Evolutionary conservation across 2,797 vertebrate genomes (phyloP).

Genomic region (Enteromius thamalakanensis): DNA sequence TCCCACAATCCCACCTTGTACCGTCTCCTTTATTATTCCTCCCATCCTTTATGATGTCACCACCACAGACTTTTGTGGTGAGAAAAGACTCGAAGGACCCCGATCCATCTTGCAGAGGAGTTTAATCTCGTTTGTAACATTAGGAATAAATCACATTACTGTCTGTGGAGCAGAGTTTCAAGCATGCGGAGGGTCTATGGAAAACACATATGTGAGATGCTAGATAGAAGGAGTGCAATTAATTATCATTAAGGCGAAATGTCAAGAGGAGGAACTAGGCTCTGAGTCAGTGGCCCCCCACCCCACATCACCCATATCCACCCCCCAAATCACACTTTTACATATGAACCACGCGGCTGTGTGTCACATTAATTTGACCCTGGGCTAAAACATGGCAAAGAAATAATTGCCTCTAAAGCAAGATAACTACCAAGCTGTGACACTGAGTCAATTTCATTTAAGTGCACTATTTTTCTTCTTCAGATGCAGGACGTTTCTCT

Average conservation of each 20-base stretch:
- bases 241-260: slow-evolving; percentile 63
- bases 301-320: slow-evolving; percentile 13
- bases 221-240: slow-evolving; percentile 59
- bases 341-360: slow-evolving; percentile 15
- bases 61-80: slow-evolving; percentile 46
- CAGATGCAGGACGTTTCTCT: slow-evolving; percentile 28
- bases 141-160: slow-evolving; percentile 60
- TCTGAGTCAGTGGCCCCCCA: slow-evolving; percentile 41
- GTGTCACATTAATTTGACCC: slow-evolving; percentile 42
- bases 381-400: slow-evolving; percentile 42
- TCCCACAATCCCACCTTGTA: slow-evolving; percentile 52
- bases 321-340: slow-evolving; percentile 4
- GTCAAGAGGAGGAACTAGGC: slow-evolving; percentile 56
- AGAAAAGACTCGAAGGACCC: slow-evolving; percentile 42
- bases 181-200: slow-evolving; percentile 56
- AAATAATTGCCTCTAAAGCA: slow-evolving; percentile 48
- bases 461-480: slow-evolving; percentile 47
- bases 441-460: slow-evolving; percentile 34
- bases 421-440: slow-evolving; percentile 52
- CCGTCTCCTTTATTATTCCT: slow-evolving; percentile 43
- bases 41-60: slow-evolving; percentile 61
- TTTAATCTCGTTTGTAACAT: slow-evolving; percentile 65
- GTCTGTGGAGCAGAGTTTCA: slow-evolving; percentile 52
- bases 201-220: slow-evolving; percentile 57
- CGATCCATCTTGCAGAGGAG: slow-evolving; percentile 54